Evolutionary conservation across 2,113 vertebrate genomes (phyloP), one percentile per base, ranked within the genome.

Genomic region (Tragelaphus scriptus): DNA sequence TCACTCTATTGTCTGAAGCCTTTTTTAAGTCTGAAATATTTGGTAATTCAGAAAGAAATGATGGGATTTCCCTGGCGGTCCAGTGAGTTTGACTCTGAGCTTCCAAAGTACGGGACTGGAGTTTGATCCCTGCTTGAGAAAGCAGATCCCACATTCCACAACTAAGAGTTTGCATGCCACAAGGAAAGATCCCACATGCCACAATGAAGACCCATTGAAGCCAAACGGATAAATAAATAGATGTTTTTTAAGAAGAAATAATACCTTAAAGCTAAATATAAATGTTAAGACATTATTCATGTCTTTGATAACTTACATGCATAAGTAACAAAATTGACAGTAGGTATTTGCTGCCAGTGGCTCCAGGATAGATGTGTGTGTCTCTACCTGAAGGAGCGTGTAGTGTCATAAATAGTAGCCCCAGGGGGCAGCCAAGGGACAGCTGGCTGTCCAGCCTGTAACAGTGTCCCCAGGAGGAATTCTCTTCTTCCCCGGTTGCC

Each of bases 391-490:
- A 82, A 4, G 3, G 55, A 5, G 7, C 2, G 0, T 1, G 0
- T 3, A 21, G 59, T 0, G 1, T 7, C 11, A 4, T 0, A 6
- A 12, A 9, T 23, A 36, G 5, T 26, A n/a, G 13, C 7, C 13
- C 55, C 1, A 11, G 15, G 9, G 68, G 19, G 40, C 21, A 19
- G 9, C 71, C 25, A 1, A 0, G 44, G n/a, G 40, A 49, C 90
- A 58, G 77, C 84, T 75, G 94, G 58, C 55, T 11, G 0, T 26
- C 89, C n/a, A 58, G 51, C 55, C 36, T 26, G 0, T 25, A 68
- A 40, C 16, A 15, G 53, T 9, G 3, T 23, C 85, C 90, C 80
- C 53, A 14, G 53, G 65, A 77, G 36, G 61, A 61, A 1, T 4
- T 28, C 87, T 68, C 58, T 1, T 53, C 47, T 26, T 90, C 21